phyloP scores from a whole-genome alignment of 2,113 vertebrate genomes.

The Myrmecophaga tridactyla region DNA sequence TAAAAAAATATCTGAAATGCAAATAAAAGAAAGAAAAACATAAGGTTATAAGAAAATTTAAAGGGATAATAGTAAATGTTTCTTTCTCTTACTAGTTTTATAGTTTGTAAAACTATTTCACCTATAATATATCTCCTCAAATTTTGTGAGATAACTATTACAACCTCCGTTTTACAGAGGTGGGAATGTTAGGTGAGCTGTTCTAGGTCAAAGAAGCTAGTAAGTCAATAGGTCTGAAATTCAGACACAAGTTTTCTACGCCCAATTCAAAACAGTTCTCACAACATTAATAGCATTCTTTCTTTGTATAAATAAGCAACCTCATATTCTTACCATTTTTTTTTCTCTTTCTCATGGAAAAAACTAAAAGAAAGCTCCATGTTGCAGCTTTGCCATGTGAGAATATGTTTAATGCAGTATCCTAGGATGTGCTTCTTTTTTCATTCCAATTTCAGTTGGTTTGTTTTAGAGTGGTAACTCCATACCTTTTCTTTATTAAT shows the following conservation, averaged over 20 bases:
- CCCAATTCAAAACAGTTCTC: not conserved
- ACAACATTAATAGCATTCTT: not conserved
- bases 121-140: not conserved
- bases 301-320: not conserved
- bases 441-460: not conserved
- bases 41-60: constrained; percentile 4
- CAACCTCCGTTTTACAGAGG: not conserved
- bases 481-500: not conserved
- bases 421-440: not conserved
- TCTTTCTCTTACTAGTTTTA: not conserved
- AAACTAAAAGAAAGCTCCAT: not conserved
- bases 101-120: not conserved
- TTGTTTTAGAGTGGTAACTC: not conserved
- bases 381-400: not conserved
- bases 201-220: not conserved
- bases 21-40: not conserved
- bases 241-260: not conserved
- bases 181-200: not conserved
- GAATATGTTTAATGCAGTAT: not conserved
- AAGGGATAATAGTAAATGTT: not conserved
- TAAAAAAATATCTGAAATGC: not conserved
- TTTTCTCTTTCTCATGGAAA: not conserved
- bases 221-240: not conserved
- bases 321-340: not conserved
- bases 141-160: not conserved